These are phyloP conservation scores for Drosophila infuscata DNA, from an alignment of 2,888 invertebrate species.

Conservation along the genomic window DNA sequence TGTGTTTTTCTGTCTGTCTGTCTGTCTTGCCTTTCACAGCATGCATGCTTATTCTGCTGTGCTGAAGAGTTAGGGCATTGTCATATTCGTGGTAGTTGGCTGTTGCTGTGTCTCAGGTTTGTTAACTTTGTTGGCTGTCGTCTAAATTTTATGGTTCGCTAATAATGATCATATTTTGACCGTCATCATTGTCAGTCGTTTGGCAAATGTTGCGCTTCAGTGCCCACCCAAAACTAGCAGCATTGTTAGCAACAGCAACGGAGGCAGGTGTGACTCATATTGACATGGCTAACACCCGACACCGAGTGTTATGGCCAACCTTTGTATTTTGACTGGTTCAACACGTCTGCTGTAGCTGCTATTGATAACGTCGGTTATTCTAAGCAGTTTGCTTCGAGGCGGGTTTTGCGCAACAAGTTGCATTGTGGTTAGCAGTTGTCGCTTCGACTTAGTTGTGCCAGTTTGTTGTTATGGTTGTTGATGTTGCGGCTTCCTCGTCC, in stretches of 20 bases:
- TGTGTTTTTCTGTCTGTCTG: neutral
- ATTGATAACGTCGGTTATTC: constrained; percentile 62
- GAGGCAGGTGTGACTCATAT: constrained; percentile 73
- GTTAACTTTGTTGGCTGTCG: constrained; percentile 48
- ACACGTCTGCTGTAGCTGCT: constrained; percentile 54
- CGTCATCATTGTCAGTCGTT: constrained; percentile 62
- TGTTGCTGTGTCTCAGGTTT: constrained; percentile 5
- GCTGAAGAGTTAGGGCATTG: constrained; percentile 33
- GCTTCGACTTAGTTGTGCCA: constrained; percentile 42
- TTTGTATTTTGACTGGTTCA: constrained; percentile 68
- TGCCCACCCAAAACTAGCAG: constrained; percentile 27
- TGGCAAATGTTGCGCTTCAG: constrained; percentile 59
- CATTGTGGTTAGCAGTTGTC: constrained; percentile 62
- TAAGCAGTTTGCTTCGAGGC: constrained; percentile 39
- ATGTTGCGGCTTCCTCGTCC: constrained; percentile 62
- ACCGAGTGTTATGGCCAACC: constrained; percentile 58
- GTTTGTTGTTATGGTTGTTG: constrained; percentile 27
- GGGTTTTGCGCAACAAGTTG: constrained; percentile 63
- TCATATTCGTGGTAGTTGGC: constrained; percentile 3
- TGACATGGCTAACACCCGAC: constrained; percentile 64
- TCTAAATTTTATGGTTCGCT: constrained; percentile 66
- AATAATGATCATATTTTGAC: constrained; percentile 58
- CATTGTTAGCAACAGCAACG: constrained; percentile 12
- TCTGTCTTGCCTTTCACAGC: constrained; percentile 19
- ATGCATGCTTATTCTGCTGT: constrained; percentile 28